Conservation (phyloP, 2,797 vertebrate species). For the Loriculus beryllinus region DNA sequence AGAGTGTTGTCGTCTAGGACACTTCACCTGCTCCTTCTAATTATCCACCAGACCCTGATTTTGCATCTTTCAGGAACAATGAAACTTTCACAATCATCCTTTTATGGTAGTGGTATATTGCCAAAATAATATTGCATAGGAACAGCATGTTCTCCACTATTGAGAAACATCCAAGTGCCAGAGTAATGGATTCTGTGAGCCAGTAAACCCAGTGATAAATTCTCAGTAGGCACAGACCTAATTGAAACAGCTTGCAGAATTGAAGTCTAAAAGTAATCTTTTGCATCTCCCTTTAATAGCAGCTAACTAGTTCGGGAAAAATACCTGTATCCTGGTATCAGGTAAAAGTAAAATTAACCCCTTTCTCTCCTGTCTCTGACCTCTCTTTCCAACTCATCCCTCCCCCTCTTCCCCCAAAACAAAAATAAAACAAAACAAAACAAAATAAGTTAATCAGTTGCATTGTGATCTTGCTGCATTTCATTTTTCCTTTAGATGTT, state of each 20-base stretch:
- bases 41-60: neutral
- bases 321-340: neutral
- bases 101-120: neutral
- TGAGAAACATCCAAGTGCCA: neutral
- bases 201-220: neutral
- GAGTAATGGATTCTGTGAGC: neutral
- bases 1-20: neutral
- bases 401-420: neutral
- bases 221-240: neutral
- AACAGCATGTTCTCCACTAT: fast-evolving
- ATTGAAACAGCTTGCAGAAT: neutral
- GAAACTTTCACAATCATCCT: neutral
- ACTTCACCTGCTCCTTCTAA: neutral
- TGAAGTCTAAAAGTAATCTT: neutral
- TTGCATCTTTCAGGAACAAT: neutral
- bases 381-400: neutral
- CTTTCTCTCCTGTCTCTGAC: neutral
- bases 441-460: neutral
- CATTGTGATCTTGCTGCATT: neutral
- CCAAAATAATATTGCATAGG: neutral
- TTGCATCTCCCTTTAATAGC: neutral
- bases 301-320: neutral
- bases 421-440: neutral
- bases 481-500: neutral
- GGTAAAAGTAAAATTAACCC: neutral